Evolutionary conservation across 2,113 vertebrate species (phyloP).

Genomic region (Phylloscopus trochiloides): DNA sequence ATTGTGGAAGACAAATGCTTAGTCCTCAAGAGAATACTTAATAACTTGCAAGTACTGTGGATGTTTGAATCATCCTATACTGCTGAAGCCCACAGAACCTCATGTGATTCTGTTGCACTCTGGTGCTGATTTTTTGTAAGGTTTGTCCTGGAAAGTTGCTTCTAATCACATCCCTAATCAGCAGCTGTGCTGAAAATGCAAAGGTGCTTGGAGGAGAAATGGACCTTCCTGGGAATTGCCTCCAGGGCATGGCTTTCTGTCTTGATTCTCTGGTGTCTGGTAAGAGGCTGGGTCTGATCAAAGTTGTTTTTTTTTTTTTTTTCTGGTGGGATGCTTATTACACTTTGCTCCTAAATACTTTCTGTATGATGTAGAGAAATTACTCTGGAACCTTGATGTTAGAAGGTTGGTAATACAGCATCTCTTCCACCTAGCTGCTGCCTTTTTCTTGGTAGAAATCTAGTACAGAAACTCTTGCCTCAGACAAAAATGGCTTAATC

Average conservation of each 20-base stretch:
- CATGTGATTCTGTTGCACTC: background rate
- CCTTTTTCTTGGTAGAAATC: background rate
- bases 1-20: background rate
- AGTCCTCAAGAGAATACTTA: background rate
- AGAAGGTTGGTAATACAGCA: background rate
- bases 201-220: background rate
- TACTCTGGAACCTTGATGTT: background rate
- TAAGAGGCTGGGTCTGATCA: background rate
- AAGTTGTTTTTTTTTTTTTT: background rate
- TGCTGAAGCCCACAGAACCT: background rate
- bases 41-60: background rate
- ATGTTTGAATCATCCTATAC: background rate
- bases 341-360: background rate
- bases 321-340: background rate
- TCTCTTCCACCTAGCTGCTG: background rate
- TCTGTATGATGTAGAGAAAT: background rate
- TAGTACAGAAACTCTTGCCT: background rate
- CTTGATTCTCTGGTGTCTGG: background rate
- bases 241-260: background rate
- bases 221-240: background rate
- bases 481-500: background rate
- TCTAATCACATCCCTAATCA: background rate
- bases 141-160: background rate
- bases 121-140: background rate
- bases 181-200: background rate